These are phyloP conservation scores for Etheostoma spectabile DNA, from an alignment of 2,113 vertebrate genomes.

Conservation along the genomic window DNA sequence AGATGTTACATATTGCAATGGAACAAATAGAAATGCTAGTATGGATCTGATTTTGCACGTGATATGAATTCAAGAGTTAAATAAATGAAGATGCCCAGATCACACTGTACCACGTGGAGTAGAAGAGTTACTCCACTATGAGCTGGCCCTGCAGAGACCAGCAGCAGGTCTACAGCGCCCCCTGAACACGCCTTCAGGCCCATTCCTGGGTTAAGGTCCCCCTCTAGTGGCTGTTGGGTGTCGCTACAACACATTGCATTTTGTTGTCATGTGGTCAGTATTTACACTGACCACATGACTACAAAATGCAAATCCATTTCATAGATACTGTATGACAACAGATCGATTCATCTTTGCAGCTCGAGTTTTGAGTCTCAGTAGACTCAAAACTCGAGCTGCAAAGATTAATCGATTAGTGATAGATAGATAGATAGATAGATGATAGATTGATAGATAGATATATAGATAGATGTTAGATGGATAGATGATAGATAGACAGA, in stretches of 20 bases:
- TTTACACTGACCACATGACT: too few species aligned
- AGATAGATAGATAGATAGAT: too few species aligned
- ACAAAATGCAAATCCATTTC: too few species aligned
- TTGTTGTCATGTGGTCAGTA: not conserved
- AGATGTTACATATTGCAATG: not conserved
- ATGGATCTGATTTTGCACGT: not conserved
- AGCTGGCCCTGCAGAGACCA: not conserved
- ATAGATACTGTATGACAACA: too few species aligned
- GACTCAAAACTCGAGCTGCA: too few species aligned
- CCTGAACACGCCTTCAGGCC: not conserved
- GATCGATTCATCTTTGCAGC: too few species aligned
- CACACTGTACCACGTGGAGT: not conserved
- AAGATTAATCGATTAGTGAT: too few species aligned
- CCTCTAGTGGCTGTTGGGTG: constrained; percentile 28
- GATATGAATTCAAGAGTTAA: not conserved
- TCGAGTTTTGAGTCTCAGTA: too few species aligned
- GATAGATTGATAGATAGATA: too few species aligned
- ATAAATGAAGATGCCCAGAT: not conserved
- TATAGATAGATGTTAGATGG: too few species aligned
- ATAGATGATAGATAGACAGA: too few species aligned
- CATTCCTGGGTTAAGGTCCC: constrained; percentile 16
- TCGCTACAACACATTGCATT: constrained; percentile 34
- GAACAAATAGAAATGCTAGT: not conserved
- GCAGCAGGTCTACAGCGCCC: not conserved
- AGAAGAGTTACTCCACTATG: too few species aligned